A percentile compares a stretch with the other conserved stretches of the same genome.
Evolutionary conservation across 1,140 invertebrate genomes (phyloP).

Genomic region (Berghia stephanieae): DNA sequence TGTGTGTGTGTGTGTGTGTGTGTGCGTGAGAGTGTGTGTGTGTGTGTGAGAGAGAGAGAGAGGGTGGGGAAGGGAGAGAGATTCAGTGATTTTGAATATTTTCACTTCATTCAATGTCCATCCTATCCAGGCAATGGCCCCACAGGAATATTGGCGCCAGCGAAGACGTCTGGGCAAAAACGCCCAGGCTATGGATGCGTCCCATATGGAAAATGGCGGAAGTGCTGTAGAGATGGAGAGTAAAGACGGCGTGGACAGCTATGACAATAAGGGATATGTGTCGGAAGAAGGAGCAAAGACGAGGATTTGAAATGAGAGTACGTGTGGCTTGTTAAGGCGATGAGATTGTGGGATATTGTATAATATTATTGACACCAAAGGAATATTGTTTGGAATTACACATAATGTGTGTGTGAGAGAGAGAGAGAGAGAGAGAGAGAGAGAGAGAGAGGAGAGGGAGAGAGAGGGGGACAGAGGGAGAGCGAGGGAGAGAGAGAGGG

Average conservation of each 20-base stretch:
- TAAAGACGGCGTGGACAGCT: not conserved
- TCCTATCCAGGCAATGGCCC: too few species aligned
- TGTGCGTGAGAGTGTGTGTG: not conserved
- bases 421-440: constrained; percentile 15
- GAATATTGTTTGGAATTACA: not conserved
- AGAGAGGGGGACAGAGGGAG: not conserved
- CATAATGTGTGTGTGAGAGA: not conserved
- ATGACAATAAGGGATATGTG: constrained; percentile 2
- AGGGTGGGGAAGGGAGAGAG: not conserved
- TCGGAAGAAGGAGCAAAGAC: not conserved
- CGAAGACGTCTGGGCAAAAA: not conserved
- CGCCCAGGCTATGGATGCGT: too few species aligned
- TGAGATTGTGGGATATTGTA: too few species aligned
- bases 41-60: not conserved
- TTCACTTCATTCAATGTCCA: too few species aligned
- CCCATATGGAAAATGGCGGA: not conserved
- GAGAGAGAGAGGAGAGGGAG: not conserved
- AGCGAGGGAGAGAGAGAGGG: too few species aligned
- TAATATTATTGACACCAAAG: not conserved
- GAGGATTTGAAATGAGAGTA: too few species aligned
- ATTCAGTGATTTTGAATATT: not conserved
- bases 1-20: not conserved
- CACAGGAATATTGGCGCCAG: not conserved
- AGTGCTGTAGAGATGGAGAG: not conserved
- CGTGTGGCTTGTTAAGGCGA: too few species aligned